Evolutionary conservation across 2,888 invertebrate genomes (phyloP), one percentile per base, ranked within the genome.

Genomic region (Eugnorisma glareosa): DNA sequence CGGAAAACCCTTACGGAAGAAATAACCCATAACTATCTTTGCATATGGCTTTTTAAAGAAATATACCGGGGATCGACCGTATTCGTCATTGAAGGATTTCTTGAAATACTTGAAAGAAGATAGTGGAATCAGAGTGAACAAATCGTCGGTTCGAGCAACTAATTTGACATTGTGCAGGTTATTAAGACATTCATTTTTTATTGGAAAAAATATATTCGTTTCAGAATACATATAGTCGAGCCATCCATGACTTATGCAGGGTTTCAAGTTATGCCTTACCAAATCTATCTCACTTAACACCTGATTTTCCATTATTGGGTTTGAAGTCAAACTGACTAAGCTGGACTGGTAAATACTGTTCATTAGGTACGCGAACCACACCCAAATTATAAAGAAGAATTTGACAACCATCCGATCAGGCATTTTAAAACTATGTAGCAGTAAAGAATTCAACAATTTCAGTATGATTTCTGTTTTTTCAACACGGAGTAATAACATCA

Each of bases 321-420:
- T 88, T 3, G 84, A 78, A 0, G 89, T 90, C 2, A 90, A 64
- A 77, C 92, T 92, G 45, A 89, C 81, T 18, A 92, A 70, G 59
- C 75, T 88, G 0, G 90, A 89, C 31, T 89, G 90, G 57, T 90
- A 91, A 24, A 88, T 89, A 45, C 83, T 79, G 75, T 90, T 90
- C 0, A 90, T 78, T 8, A 91, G 68, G 69, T 86, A 92, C 0
- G 93, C 89, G 70, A 93, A 94, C 88, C 91, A 88, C 8, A 94
- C 81, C 94, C 94, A 94, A 13, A 88, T 73, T 15, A 93, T 88
- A 5, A 93, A 78, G 67, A n/a, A 68, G 31, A 40, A 75, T 40
- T 15, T 69, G 11, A 35, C 68, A 57, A 21, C n/a, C 4, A 8
- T 64, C 2, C 37, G 24, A 2, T 43, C 43, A 37, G 69, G 68